Percentiles rank a stretch among this genome's conserved stretches.
phyloP scores from a whole-genome alignment of 2,113 vertebrate genomes.

The Ramphastos sulfuratus region DNA sequence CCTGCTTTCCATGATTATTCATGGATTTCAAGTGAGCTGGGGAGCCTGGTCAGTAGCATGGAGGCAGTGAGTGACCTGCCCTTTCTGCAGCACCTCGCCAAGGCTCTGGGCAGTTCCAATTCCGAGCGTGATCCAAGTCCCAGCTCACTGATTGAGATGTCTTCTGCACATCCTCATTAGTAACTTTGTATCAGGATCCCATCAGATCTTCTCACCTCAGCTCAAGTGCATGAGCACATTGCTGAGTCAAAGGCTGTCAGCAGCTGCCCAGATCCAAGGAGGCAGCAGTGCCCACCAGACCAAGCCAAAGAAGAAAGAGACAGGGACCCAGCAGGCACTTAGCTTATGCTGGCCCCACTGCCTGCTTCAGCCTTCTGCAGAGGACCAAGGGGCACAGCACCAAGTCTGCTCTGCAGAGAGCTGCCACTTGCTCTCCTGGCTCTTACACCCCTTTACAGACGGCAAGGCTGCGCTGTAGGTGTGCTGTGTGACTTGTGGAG shows the following conservation, averaged over 20 bases:
- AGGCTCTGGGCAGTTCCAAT: background rate
- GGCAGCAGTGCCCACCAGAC: background rate
- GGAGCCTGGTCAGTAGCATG: background rate
- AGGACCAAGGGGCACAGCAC: background rate
- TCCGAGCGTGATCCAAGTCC: background rate
- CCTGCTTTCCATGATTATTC: background rate
- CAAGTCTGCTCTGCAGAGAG: background rate
- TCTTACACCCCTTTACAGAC: background rate
- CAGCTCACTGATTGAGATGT: background rate
- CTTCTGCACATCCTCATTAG: background rate
- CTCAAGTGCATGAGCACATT: fast-evolving
- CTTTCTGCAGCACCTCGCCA: background rate
- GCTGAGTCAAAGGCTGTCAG: background rate
- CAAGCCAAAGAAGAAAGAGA: background rate
- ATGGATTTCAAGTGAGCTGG: background rate
- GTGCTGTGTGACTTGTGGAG: background rate
- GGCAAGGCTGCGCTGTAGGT: background rate
- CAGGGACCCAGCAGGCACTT: fast-evolving
- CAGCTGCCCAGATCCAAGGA: fast-evolving
- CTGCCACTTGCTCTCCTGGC: background rate
- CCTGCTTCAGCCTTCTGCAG: background rate
- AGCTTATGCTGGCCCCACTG: background rate
- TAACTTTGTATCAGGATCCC: background rate
- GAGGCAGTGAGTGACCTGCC: background rate
- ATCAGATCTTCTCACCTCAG: background rate